Conservation (phyloP, 2,113 vertebrate genomes). For the Engystomops pustulosus region DNA sequence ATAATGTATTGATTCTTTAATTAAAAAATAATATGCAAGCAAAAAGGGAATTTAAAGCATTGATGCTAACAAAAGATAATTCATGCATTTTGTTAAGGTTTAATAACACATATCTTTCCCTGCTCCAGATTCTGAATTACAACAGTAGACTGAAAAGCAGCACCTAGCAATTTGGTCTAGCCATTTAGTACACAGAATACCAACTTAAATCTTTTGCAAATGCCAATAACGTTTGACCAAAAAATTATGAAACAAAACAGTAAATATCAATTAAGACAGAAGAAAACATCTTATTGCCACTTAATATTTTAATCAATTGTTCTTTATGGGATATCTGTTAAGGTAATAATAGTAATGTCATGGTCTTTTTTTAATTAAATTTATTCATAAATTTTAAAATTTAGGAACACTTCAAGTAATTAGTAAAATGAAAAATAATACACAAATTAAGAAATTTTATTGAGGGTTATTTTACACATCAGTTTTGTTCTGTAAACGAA, state of each 20-base stretch:
- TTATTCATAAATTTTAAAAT: constrained; percentile 56
- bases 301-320: constrained; percentile 36
- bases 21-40: constrained; percentile 81
- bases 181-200: constrained; percentile 6
- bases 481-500: constrained; percentile 42
- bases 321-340: constrained; percentile 33
- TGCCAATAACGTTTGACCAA: neutral
- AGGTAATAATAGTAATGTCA: neutral
- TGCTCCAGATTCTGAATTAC: constrained; percentile 51
- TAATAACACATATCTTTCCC: constrained; percentile 69
- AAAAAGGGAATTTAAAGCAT: constrained; percentile 75
- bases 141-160: constrained; percentile 25
- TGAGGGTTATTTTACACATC: constrained; percentile 58
- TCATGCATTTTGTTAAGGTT: constrained; percentile 83
- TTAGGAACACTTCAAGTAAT: constrained; percentile 55
- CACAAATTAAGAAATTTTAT: constrained; percentile 42
- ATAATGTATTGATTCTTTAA: constrained; percentile 80
- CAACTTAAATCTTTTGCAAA: neutral
- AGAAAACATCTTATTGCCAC: constrained; percentile 58
- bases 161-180: neutral
- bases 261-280: constrained; percentile 38
- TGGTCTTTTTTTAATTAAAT: constrained; percentile 35
- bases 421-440: constrained; percentile 55
- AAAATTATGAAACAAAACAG: constrained; percentile 5
- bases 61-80: constrained; percentile 72